Base-by-base conservation (phyloP, 2,797 vertebrate species). In the Myotis myotis region DNA sequence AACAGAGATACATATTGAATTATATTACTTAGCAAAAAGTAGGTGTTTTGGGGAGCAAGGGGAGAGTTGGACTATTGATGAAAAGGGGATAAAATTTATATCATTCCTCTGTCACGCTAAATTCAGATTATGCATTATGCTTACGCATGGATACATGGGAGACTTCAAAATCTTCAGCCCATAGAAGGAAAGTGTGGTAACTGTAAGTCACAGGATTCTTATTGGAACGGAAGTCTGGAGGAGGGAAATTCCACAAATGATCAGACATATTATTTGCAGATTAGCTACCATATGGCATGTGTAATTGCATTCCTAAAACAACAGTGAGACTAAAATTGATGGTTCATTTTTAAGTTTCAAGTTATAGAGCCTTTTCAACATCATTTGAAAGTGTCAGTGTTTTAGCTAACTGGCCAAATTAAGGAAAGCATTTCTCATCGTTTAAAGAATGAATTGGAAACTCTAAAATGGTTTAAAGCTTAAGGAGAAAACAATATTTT, bases 201-300 rank as follows among this genome's bases (percentile, higher is more conserved):
- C 79, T 87, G 30, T 86, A 96, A 55, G 76, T 94, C 95, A 81
- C 36, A 92, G 88, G 70, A 57, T 30, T 49, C 64, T 97, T 96
- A 96, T 97, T 95, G 97, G 97, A 98, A 98, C 97, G 98, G 98
- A 98, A 98, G 81, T 66, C 88, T 89, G 98, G 98, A 97, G 98
- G 98, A 98, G 97, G 98, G 97, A 97, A 97, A 98, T 96, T 96
- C 97, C 96, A 98, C 97, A 95, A 95, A 85, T 93, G 86, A 96
- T 97, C 89, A 95, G 96, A 96, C 89, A 71, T 72, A 96, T 97
- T 98, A 97, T 97, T 98, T 98, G 95, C 95, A 97, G 97, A 97
- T 97, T 97, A 98, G 90, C 74, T 94, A 92, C 92, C 96, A 97
- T 96, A 96, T 98, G 93, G 94, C 91, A 85, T 83, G 53, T 96